phyloP scores from a whole-genome alignment of 2,888 invertebrate genomes.

The Dryomyza anilis region DNA sequence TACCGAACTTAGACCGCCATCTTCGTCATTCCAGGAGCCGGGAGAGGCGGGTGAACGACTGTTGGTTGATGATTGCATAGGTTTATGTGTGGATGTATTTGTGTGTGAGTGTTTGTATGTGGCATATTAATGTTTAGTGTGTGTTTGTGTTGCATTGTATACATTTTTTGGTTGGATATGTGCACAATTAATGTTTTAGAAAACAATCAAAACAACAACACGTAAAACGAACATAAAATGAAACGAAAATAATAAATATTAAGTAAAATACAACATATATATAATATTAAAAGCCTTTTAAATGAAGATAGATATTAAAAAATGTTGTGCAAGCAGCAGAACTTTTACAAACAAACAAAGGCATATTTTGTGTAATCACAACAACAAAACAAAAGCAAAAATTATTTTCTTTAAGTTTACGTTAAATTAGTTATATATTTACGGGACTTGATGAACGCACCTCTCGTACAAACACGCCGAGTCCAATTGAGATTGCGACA shows the following conservation, averaged over 20 bases:
- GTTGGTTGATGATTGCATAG: slow-evolving; percentile 20
- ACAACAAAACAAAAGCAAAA: slow-evolving; percentile 12
- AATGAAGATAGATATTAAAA: slow-evolving; percentile 6
- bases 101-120: slow-evolving; percentile 36
- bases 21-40: slow-evolving; percentile 61
- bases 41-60: slow-evolving; percentile 61
- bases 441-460: slow-evolving; percentile 61
- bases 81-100: slow-evolving; percentile 27
- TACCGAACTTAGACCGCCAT: slow-evolving; percentile 57
- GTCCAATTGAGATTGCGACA: slow-evolving; percentile 75
- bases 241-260: slow-evolving; percentile 31
- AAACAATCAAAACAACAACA: slow-evolving; percentile 41
- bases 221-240: slow-evolving; percentile 42
- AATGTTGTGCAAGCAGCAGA: slow-evolving; percentile 34
- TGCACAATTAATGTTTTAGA: slow-evolving; percentile 45
- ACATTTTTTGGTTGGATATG: slow-evolving; percentile 33
- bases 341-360: not conserved
- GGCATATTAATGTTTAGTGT: slow-evolving; percentile 34
- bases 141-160: slow-evolving; percentile 24
- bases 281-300: slow-evolving; percentile 13
- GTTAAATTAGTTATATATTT: not conserved
- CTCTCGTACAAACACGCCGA: slow-evolving; percentile 83
- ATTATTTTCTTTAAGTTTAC: not conserved
- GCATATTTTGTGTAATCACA: not conserved
- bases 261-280: slow-evolving; percentile 14